Base-by-base conservation (phyloP, 2,797 vertebrate species). In the Stomatorhinus walkeri region DNA sequence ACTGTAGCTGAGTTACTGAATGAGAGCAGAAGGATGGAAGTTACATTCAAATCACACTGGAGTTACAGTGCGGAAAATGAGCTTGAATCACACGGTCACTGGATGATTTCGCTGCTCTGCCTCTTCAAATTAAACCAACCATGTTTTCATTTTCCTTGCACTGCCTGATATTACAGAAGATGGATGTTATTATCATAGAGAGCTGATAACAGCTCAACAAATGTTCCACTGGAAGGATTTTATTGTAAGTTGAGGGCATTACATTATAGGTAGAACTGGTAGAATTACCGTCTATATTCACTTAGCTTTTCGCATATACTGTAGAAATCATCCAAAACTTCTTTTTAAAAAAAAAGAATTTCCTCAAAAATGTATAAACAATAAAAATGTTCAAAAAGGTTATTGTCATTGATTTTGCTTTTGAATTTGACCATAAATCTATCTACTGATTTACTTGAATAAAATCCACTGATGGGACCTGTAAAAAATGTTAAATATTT, bases 31-130 rank as follows among this genome's bases (percentile, higher is more conserved):
- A 90, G 89, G 89, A 88, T 83, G 36, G 87, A 85, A 87, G 61
- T 90, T 90, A 88, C 90, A 90, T 89, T 89, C 88, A 90, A 90
- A 87, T 40, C 87, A 88, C 88, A 87, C 89, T 88, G 64, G 88
- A 89, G 89, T 89, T 85, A 86, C 76, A 46, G 76, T 81, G 76
- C 40, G 40, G 40, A 43, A 81, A 81, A 81, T 81, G 40, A 81
- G 76, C 36, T 81, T 46, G 76, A 46, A 81, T 81, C 76, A 81
- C 87, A 46, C 32, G 87, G 19, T 72, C 87, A 61, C 61, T 12
- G 88, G 64, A 81, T 56, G 79, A 85, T 89, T 85, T 40, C 49
- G n/a, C 89, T 52, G 89, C 79, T 40, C 54, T 89, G 89, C 46
- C 89, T 61, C 56, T 83, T 68, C 56, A 89, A 32, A 81, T 89